Base-by-base conservation (phyloP, 2,113 vertebrate species). In the Antechinus stuartii region DNA sequence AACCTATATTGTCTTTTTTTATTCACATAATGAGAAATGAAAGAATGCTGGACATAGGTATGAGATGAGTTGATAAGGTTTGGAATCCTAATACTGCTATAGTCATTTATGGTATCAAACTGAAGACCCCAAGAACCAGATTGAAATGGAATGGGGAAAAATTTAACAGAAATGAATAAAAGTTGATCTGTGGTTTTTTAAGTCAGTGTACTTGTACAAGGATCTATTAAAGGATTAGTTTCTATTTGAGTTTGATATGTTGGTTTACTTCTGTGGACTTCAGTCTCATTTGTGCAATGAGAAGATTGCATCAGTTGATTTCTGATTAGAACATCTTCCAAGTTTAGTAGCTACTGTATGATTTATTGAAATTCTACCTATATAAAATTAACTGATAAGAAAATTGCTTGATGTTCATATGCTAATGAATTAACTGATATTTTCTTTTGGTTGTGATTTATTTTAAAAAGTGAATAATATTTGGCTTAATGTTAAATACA, bases 391-490 rank as follows among this genome's bases (percentile, higher is more conserved):
- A 84, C 68, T 42, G 35, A 1, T 84, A 6, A 84, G n/a, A 14
- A 42, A n/a, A 22, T 84, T 84, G 25, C 8, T 57, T 57, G 68
- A 6, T 54, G 93, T 90, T 91, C 92, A 54, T 93, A 50, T 54
- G 76, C 2, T 24, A 46, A 8, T 57, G 6, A 93, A 54, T 89
- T 95, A 93, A 4, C 52, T 24, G 1, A 0, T 91, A n/a, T 91
- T 95, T 97, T 27, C 6, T 26, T 23, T 8, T 47, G 95, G 84
- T 22, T 61, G 0, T 92, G 16, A 0, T 61, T 0, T 50, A 84
- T 94, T 90, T 93, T 84, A 91, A 91, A 93, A 42, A 3, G 57
- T 54, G 89, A 89, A 26, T 14, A 92, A 50, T 92, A n/a, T 19
- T 53, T 93, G 42, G 2, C 14, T 76, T 90, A 53, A 42, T 95